Conservation (phyloP, 2,113 vertebrate genomes). For the Cheilinus undulatus region DNA sequence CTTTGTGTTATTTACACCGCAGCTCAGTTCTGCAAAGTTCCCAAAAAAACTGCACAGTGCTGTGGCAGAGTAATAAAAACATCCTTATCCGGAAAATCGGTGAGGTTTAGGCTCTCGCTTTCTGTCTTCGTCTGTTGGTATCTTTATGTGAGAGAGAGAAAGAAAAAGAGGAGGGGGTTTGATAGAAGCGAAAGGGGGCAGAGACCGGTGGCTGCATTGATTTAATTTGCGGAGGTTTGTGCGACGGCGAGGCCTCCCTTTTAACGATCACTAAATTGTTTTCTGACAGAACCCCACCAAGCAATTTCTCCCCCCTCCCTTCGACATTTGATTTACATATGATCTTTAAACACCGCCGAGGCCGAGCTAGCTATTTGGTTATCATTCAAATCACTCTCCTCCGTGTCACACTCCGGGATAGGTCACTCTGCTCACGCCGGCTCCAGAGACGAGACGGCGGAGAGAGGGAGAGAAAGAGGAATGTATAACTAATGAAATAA, state of each 20-base stretch:
- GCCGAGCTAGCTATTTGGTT: constrained; percentile 88
- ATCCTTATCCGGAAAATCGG: constrained; percentile 65
- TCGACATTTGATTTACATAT: constrained; percentile 98
- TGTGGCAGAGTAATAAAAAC: constrained; percentile 63
- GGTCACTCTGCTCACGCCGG: constrained; percentile 85
- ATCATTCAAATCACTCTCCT: constrained; percentile 91
- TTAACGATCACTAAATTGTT: constrained; percentile 96
- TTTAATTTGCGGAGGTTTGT: constrained; percentile 87
- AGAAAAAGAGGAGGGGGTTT: constrained; percentile 49
- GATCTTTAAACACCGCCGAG: constrained; percentile 94
- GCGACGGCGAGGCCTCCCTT: constrained; percentile 87
- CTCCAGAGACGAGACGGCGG: constrained; percentile 71
- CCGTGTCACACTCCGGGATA: constrained; percentile 88
- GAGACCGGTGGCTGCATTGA: constrained; percentile 81
- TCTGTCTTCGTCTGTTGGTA: constrained; percentile 45
- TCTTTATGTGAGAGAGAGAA: constrained; percentile 13
- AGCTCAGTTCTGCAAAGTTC: constrained; percentile 35
- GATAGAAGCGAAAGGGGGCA: constrained; percentile 77
- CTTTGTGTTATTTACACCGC: constrained; percentile 66
- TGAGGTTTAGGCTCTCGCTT: constrained; percentile 54
- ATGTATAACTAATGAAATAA: constrained; percentile 96
- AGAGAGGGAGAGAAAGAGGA: constrained; percentile 77
- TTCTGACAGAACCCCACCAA: constrained; percentile 90
- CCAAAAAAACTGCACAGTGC: constrained; percentile 37
- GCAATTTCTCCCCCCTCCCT: constrained; percentile 82